phyloP scores from a whole-genome alignment of 2,113 vertebrate species.

The Motacilla tschutschensis region DNA sequence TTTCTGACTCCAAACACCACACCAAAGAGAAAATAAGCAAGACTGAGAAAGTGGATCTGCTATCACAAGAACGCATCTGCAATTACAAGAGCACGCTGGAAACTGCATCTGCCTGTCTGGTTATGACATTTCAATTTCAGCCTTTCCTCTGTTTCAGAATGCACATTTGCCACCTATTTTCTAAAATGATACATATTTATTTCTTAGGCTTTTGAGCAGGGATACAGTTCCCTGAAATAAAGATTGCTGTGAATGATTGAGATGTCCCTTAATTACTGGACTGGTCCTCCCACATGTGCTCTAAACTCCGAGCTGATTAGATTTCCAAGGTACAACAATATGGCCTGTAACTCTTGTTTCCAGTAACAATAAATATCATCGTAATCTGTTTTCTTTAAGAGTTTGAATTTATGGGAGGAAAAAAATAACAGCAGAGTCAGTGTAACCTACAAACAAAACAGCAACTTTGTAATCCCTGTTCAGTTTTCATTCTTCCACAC shows the following conservation, averaged over 20 bases:
- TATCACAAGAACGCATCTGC: not conserved
- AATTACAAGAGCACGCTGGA: not conserved
- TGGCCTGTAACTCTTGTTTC: not conserved
- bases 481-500: not conserved
- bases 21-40: not conserved
- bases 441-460: not conserved
- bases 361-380: not conserved
- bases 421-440: not conserved
- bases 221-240: not conserved
- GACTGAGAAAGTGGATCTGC: not conserved
- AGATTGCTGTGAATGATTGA: not conserved
- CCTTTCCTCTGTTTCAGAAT: not conserved
- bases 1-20: not conserved
- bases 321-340: slow-evolving; percentile 8
- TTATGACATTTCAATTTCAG: slow-evolving; percentile 30
- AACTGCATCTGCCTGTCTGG: slow-evolving; percentile 17
- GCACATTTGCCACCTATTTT: not conserved
- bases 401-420: not conserved
- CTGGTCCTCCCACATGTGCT: not conserved
- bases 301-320: not conserved
- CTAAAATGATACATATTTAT: not conserved
- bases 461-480: not conserved
- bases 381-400: not conserved
- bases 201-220: not conserved
- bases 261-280: not conserved